These are phyloP conservation scores for Stenichneumon culpator DNA, from an alignment of 2,888 invertebrate genomes.

Conservation along the genomic window DNA sequence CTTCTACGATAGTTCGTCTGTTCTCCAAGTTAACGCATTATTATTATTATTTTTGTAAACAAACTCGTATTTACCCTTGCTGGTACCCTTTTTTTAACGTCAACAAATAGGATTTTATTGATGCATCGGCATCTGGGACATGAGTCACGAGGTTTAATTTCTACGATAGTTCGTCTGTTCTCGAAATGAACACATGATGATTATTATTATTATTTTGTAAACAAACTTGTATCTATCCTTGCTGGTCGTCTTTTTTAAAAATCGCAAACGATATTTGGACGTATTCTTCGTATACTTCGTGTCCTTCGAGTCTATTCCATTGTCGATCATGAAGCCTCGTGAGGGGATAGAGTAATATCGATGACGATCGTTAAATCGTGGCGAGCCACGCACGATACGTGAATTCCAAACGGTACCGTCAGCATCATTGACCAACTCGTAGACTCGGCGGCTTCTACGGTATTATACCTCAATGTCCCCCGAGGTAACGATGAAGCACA, in stretches of 20 bases:
- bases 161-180: background rate
- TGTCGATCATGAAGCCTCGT: background rate
- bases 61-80: background rate
- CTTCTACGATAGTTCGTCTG: background rate
- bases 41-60: background rate
- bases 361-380: slow-evolving; percentile 45
- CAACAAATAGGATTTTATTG: slow-evolving; percentile 66
- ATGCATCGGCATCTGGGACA: slow-evolving; percentile 70
- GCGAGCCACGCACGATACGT: slow-evolving; percentile 37
- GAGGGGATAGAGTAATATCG: slow-evolving; percentile 24
- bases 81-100: background rate
- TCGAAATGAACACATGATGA: background rate
- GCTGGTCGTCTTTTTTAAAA: background rate
- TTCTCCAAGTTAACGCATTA: slow-evolving; percentile 2
- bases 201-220: background rate
- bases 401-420: slow-evolving; percentile 56
- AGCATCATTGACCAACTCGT: slow-evolving; percentile 39
- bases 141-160: slow-evolving; percentile 59
- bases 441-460: slow-evolving; percentile 22
- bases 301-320: background rate
- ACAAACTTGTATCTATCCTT: background rate
- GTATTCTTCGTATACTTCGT: background rate
- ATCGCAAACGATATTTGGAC: background rate
- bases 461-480: slow-evolving; percentile 29
- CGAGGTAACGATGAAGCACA: slow-evolving; percentile 20